These are phyloP conservation scores for Meteorus cinctellus DNA, from an alignment of 2,888 invertebrate species.

Conservation along the genomic window DNA sequence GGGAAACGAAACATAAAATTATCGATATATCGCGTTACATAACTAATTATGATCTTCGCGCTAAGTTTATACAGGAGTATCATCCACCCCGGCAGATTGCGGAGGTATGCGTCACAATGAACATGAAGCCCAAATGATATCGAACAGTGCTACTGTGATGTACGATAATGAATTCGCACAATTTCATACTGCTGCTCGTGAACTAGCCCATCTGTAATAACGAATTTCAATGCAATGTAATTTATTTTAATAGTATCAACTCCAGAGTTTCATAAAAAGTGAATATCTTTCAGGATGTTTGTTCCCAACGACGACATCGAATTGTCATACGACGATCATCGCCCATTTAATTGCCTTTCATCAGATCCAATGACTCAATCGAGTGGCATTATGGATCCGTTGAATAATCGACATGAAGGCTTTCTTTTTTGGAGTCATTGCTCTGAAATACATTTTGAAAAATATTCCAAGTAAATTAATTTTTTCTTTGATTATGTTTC, in stretches of 20 bases:
- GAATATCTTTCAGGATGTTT: not conserved
- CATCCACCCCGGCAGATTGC: not conserved
- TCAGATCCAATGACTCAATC: not conserved
- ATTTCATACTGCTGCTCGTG: not conserved
- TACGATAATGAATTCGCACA: not conserved
- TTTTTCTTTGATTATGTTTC: not conserved
- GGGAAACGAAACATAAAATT: not conserved
- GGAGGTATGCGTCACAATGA: not conserved
- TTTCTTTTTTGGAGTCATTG: not conserved
- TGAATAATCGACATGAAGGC: not conserved
- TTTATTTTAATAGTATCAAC: not conserved
- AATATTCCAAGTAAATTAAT: not conserved
- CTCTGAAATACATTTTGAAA: not conserved
- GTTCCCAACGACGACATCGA: not conserved
- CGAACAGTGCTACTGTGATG: not conserved
- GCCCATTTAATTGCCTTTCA: not conserved
- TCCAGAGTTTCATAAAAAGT: not conserved
- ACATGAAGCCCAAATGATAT: not conserved
- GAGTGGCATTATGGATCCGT: not conserved
- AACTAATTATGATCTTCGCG: not conserved
- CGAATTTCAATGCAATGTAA: not conserved
- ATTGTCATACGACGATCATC: not conserved
- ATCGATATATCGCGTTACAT: not conserved
- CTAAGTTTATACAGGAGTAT: not conserved
- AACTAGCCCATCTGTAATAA: not conserved